Base-by-base conservation (phyloP, 2,888 invertebrate genomes). In the Drosophila pseudotalamancana region DNA sequence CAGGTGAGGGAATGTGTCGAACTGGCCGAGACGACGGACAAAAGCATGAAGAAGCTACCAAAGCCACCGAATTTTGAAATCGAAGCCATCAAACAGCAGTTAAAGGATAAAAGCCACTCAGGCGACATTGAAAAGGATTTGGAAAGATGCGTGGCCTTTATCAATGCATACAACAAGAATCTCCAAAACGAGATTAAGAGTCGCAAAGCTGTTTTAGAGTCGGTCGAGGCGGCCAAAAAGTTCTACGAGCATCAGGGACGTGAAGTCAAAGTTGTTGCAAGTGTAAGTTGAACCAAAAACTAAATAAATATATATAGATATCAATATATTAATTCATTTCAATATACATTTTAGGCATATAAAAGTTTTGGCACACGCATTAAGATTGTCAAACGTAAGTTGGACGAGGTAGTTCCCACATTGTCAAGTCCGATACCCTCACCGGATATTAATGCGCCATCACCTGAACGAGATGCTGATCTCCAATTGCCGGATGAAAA, bases 251-350 rank as follows among this genome's bases (percentile, higher is more conserved):
- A 95, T 14, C 98, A 99, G 90, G 93, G 96, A 64, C 96, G 96
- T 5, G 99, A 99, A 92, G 98, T 98, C 11, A 98, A 97, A 93
- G 95, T 98, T 67, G 98, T 99, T 21, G 96, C 97, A 61, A 97
- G 97, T 93, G 98, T 98, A 92, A 95, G 96, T 94, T 0, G 1
- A n/a, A 0, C 0, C 2, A 4, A 14, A 11, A 0, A 11, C 0
- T 1, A 0, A 8, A 3, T 6, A 2, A 3, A 8, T n/a, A 9
- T 1, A 11, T 31, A 14, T 11, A 16, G 9, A 25, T 0, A 29
- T 29, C 1, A 8, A 29, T 19, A 6, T 23, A n/a, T 2, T 23
- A 1, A 54, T 29, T 18, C 5, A 5, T n/a, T 9, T 6, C n/a
- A 12, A 6, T 9, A 9, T 45, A 21, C 42, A 11, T 9, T 19